phyloP scores from a whole-genome alignment of 2,797 vertebrate genomes.

The Melanogrammus aeglefinus region DNA sequence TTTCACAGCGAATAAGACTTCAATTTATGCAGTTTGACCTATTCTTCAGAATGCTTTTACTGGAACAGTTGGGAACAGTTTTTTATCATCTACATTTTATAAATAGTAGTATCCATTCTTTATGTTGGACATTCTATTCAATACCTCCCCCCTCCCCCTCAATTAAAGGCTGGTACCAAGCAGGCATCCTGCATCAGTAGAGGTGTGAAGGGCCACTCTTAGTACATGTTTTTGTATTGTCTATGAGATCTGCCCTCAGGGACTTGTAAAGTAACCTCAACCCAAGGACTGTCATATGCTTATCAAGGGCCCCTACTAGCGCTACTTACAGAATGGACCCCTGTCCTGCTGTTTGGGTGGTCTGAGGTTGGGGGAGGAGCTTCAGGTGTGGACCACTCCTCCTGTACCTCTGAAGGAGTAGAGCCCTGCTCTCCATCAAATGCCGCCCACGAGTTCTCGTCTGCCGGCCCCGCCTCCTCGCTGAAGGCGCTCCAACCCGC shows the following conservation, averaged over 20 bases:
- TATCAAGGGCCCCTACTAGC: too few species aligned
- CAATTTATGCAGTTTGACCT: not conserved
- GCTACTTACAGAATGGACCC: slow-evolving; percentile 54
- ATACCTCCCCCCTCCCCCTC: too few species aligned
- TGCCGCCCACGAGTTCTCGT: slow-evolving; percentile 83
- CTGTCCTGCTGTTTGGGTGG: slow-evolving; percentile 54
- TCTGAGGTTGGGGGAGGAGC: slow-evolving; percentile 38
- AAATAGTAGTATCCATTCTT: not conserved
- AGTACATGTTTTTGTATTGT: not conserved
- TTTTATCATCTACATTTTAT: not conserved
- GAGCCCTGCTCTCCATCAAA: slow-evolving; percentile 76
- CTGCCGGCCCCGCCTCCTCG: slow-evolving; percentile 47
- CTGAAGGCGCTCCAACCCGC: slow-evolving; percentile 86
- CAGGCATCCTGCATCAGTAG: not conserved
- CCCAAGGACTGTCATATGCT: not conserved
- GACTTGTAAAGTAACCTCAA: not conserved
- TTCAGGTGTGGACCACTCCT: slow-evolving; percentile 69
- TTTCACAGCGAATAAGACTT: not conserved
- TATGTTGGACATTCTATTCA: too few species aligned
- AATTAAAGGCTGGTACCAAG: too few species aligned
- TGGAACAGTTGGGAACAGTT: not conserved
- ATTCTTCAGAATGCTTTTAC: not conserved
- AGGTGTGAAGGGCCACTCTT: not conserved
- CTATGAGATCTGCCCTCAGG: not conserved
- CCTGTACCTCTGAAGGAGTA: slow-evolving; percentile 51